Percentiles rank a stretch among this genome's conserved stretches.
Conservation (phyloP, 2,113 vertebrate genomes). For the Enhydra lutris region DNA sequence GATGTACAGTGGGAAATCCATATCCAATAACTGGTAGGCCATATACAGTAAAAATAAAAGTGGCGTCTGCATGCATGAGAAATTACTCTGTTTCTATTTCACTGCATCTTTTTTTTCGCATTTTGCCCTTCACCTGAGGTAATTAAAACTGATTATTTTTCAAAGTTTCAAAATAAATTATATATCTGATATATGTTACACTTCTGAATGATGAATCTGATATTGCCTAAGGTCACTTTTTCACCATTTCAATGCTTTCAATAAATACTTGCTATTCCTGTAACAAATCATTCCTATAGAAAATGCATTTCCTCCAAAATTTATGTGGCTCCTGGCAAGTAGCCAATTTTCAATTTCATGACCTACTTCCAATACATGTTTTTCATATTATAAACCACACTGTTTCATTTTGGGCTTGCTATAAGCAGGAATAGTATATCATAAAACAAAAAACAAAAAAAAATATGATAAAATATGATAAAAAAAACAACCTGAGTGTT, state of each 20-base stretch:
- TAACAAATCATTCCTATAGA: conserved; percentile 80
- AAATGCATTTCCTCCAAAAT: conserved; percentile 81
- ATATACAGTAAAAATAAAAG: not conserved
- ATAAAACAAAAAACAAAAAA: not conserved
- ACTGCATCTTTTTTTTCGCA: not conserved
- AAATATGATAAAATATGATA: no score
- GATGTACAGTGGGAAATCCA: not conserved
- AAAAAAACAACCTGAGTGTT: no score
- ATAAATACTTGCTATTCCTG: conserved; percentile 84
- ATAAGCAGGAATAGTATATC: conserved; percentile 50
- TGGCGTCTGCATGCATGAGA: not conserved
- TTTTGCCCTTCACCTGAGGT: conserved; percentile 3
- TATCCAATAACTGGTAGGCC: not conserved
- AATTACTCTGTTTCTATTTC: not conserved
- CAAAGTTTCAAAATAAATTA: conserved; percentile 23
- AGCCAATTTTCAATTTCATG: conserved; percentile 84
- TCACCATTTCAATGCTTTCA: conserved; percentile 82
- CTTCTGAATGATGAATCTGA: not conserved
- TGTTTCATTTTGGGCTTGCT: conserved; percentile 72
- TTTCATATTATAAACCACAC: conserved; percentile 79
- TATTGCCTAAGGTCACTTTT: conserved; percentile 42
- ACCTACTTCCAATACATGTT: conserved; percentile 78
- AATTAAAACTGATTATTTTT: not conserved
- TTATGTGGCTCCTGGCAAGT: conserved; percentile 82
- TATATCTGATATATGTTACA: not conserved